A percentile compares a stretch with the other conserved stretches of the same genome.
phyloP scores from a whole-genome alignment of 2,888 invertebrate genomes.

The Acronicta leporina region DNA sequence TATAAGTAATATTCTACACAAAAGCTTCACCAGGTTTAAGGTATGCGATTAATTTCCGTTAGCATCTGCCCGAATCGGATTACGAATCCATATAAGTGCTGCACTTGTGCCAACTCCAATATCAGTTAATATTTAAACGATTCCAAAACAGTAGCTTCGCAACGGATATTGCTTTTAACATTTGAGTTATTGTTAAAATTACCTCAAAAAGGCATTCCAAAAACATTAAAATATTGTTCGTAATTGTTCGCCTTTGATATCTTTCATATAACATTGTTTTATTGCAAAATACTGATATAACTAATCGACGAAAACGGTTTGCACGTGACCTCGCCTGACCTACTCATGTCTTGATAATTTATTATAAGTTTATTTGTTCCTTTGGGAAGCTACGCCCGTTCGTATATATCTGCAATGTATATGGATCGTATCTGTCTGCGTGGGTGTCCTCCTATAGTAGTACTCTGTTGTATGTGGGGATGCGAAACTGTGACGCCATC shows the following conservation, averaged over 20 bases:
- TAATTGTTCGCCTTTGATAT: conserved; percentile 16
- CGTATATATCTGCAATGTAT: conserved; percentile 4
- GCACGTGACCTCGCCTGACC: conserved; percentile 35
- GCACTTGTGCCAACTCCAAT: conserved; percentile 31
- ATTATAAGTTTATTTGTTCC: conserved; percentile 8
- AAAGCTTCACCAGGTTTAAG: conserved; percentile 4
- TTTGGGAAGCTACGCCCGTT: conserved; percentile 7
- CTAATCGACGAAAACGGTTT: conserved; percentile 11
- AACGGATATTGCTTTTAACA: conserved; percentile 22
- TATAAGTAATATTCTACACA: conserved; percentile 2
- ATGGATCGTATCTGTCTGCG: conserved; percentile 14
- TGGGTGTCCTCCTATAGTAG: conserved; percentile 30
- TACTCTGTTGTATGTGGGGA: conserved; percentile 33
- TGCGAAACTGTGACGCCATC: conserved; percentile 57
- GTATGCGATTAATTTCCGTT: conserved; percentile 38
- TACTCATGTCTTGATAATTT: conserved; percentile 10
- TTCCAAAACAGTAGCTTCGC: conserved; percentile 21
- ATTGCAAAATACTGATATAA: conserved; percentile 29
- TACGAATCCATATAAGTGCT: conserved; percentile 15
- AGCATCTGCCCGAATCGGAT: conserved; percentile 28
- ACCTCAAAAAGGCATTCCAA: neutral
- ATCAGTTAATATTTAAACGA: conserved; percentile 39
- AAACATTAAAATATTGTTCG: conserved; percentile 1
- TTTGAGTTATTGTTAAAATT: no score
- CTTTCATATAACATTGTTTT: conserved; percentile 22